Conservation (phyloP, 2,888 invertebrate species). For the Cenopis cana region DNA sequence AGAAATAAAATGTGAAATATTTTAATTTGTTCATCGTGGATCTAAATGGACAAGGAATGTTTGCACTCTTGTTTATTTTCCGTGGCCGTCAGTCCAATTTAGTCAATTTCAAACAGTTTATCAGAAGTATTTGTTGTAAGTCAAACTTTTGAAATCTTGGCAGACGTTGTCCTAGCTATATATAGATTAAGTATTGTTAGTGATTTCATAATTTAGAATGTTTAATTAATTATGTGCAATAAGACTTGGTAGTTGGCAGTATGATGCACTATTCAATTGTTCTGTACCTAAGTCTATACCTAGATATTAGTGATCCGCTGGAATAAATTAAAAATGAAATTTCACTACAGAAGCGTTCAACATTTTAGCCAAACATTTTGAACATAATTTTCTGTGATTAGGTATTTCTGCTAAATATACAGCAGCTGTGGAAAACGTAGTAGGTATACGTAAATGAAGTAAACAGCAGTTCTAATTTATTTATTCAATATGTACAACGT, state of each 20-base stretch:
- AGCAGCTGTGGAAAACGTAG: neutral
- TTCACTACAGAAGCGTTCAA: neutral
- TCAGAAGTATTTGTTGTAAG: conserved; percentile 1
- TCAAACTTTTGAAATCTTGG: conserved; percentile 28
- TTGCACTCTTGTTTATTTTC: conserved; percentile 8
- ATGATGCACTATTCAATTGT: conserved; percentile 32
- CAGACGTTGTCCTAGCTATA: conserved; percentile 30
- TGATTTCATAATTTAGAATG: conserved; percentile 29
- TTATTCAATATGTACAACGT: no score
- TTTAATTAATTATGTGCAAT: conserved; percentile 38
- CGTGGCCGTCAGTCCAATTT: neutral
- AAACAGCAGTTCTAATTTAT: neutral
- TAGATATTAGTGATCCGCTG: conserved; percentile 3
- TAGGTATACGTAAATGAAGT: neutral
- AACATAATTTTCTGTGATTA: neutral
- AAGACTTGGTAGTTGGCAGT: conserved; percentile 34
- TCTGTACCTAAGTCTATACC: conserved; percentile 11
- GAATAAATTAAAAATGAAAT: conserved; percentile 24
- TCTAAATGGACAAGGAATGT: neutral
- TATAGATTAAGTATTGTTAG: conserved; percentile 26
- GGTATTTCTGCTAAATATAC: neutral
- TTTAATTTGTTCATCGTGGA: neutral
- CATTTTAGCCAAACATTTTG: neutral
- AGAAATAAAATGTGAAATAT: neutral
- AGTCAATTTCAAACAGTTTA: conserved; percentile 7